Percentiles rank a stretch among this genome's conserved stretches.
phyloP scores from a whole-genome alignment of 2,888 invertebrate genomes.

The Drosophila colorata region DNA sequence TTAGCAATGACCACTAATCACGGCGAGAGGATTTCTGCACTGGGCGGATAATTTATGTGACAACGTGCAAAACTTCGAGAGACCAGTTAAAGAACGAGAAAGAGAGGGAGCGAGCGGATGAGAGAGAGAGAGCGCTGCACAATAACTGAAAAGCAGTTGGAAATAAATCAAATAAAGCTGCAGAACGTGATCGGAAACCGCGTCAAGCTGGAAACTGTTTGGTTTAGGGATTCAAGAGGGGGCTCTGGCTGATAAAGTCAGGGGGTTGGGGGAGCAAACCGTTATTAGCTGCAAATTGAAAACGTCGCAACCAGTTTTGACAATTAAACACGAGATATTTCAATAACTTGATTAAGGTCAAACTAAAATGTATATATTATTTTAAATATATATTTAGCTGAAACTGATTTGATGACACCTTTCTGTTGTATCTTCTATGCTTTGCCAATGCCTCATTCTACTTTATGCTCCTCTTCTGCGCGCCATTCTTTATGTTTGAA shows the following conservation, averaged over 20 bases:
- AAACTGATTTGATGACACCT: slow-evolving; percentile 10
- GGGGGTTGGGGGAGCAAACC: neutral
- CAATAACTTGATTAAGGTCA: slow-evolving; percentile 36
- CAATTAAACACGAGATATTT: slow-evolving; percentile 20
- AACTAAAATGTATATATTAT: neutral
- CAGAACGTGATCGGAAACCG: slow-evolving; percentile 66
- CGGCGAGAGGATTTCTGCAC: slow-evolving; percentile 46
- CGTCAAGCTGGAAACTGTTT: slow-evolving; percentile 21
- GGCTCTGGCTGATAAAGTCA: neutral
- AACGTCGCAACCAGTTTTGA: slow-evolving; percentile 28
- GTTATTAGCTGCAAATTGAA: slow-evolving; percentile 14
- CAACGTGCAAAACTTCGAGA: slow-evolving; percentile 58
- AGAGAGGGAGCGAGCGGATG: neutral
- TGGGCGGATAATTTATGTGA: slow-evolving; percentile 67
- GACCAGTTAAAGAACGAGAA: neutral
- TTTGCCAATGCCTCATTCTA: neutral
- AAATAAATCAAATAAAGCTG: slow-evolving; percentile 74
- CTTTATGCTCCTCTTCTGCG: slow-evolving; percentile 8
- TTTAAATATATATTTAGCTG: neutral
- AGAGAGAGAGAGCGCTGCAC: slow-evolving; percentile 17
- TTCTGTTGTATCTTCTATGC: slow-evolving; percentile 9
- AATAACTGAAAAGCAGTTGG: slow-evolving; percentile 45
- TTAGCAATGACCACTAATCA: slow-evolving; percentile 70
- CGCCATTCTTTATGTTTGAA: slow-evolving; percentile 33
- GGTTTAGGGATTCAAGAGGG: neutral